Evolutionary conservation across 2,797 vertebrate genomes (phyloP).

Genomic region (Alauda arvensis): DNA sequence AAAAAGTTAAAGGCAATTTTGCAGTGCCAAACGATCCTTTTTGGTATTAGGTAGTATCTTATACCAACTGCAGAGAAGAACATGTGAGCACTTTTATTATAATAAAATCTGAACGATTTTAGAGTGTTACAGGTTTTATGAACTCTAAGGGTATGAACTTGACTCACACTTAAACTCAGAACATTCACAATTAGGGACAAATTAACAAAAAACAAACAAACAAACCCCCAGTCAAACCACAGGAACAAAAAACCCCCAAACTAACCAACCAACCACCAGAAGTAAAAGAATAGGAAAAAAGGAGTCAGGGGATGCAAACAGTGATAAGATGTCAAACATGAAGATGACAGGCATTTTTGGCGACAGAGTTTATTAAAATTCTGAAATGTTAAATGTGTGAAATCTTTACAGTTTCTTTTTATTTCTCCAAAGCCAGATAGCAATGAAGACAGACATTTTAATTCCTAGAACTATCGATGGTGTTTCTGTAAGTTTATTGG

Average conservation of each 20-base stretch:
- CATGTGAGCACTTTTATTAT: neutral
- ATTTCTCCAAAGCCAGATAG: neutral
- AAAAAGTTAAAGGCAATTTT: neutral
- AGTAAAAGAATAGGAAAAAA: neutral
- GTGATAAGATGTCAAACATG: neutral
- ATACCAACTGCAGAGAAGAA: neutral
- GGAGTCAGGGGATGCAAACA: neutral
- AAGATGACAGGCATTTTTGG: neutral
- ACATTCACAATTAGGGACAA: neutral
- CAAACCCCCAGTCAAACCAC: neutral
- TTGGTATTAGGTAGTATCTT: neutral
- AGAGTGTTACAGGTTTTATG: neutral
- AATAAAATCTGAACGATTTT: neutral
- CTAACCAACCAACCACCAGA: neutral
- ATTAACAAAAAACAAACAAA: neutral
- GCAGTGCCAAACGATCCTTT: neutral
- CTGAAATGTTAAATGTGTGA: neutral
- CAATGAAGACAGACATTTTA: neutral
- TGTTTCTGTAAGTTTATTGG: neutral
- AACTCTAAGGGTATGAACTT: neutral
- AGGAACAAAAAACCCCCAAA: accelerated
- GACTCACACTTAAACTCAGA: neutral
- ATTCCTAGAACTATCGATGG: neutral
- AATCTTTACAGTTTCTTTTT: neutral
- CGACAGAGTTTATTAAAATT: neutral